Base-by-base conservation (phyloP, 1,140 invertebrate genomes). In the Drosophila seguyi region DNA sequence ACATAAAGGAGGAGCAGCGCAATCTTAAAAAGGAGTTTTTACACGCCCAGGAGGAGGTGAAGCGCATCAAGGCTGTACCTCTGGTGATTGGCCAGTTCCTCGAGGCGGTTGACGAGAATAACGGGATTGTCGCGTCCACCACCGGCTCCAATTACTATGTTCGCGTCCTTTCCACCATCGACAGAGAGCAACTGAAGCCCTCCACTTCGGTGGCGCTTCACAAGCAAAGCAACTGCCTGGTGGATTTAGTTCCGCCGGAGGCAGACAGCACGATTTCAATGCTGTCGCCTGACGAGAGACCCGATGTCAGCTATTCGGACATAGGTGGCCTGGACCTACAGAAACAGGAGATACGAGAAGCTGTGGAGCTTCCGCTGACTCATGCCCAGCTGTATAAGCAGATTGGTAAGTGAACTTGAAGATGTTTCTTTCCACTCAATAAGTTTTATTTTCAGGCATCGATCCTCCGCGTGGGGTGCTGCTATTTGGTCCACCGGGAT, bases 291-390 rank as follows among this genome's bases (percentile, higher is more conserved):
- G 99, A 99, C 95, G 99, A 99, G 93, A 99, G 99, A 88, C 99
- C 99, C 3, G 98, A 99, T 94, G 97, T 99, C 11, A 95, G 95
- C 36, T 99, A 99, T 92, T 95, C 97, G 22, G 99, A 99, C 91
- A 99, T 99, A 93, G 99, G 99, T 92, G 99, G 99, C 27, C 97
- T 99, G 95, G 99, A 99, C 92, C 99, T 99, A 94, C 99, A 99
- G 93, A 99, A 99, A 81, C 99, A 99, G 93, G 99, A 99, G 94
- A 99, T 99, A 72, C 94, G 99, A 50, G 99, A 99, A 94, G 99
- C 99, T 50, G 99, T 99, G 1, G 99, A 99, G 93, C 93, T 99
- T 50, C 99, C 99, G 6, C 93, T 99, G 10, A 99, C 99, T 29
- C 99, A 99, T 92, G 99, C 99, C 92, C 98, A 99, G 93, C 93